Evolutionary conservation across 2,888 invertebrate genomes (phyloP).

Genomic region (Alloscopus bannaensis): DNA sequence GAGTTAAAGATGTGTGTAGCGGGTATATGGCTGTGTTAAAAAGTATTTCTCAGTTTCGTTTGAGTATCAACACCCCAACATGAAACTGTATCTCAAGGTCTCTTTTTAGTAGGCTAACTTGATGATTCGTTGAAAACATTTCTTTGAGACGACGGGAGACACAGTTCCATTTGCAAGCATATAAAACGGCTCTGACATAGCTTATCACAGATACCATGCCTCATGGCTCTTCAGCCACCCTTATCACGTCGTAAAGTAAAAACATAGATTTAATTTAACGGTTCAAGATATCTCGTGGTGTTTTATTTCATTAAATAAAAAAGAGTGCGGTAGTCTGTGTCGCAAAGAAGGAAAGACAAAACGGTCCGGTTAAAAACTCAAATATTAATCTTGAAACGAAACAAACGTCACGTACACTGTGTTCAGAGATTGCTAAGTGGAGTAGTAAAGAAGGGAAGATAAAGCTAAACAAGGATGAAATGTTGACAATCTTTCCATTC

Average conservation of each 20-base stretch:
- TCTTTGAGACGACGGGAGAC: not conserved
- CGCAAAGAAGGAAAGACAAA: conserved; percentile 14
- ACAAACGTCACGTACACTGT: conserved; percentile 49
- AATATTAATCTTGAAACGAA: conserved; percentile 58
- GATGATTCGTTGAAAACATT: not conserved
- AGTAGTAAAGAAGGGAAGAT: conserved; percentile 27
- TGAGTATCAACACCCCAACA: not conserved
- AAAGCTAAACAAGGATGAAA: conserved; percentile 10
- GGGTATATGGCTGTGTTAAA: not conserved
- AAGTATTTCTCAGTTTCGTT: not conserved
- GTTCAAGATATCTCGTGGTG: conserved; percentile 50
- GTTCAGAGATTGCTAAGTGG: conserved; percentile 9
- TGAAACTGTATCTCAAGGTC: not conserved
- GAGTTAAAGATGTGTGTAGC: not conserved
- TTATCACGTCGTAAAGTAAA: conserved; percentile 62
- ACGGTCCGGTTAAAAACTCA: conserved; percentile 28
- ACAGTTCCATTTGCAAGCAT: conserved; percentile 21
- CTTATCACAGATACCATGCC: no score
- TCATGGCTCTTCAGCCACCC: conserved; percentile 45
- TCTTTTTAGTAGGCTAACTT: not conserved
- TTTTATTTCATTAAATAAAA: conserved; percentile 58
- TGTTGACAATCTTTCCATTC: conserved; percentile 1
- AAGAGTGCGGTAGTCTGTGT: conserved; percentile 10
- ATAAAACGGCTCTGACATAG: conserved; percentile 17
- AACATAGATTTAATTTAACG: conserved; percentile 61